A percentile compares a stretch with the other conserved stretches of the same genome.
Evolutionary conservation across 2,113 vertebrate species (phyloP).

Genomic region (Elgaria multicarinata): DNA sequence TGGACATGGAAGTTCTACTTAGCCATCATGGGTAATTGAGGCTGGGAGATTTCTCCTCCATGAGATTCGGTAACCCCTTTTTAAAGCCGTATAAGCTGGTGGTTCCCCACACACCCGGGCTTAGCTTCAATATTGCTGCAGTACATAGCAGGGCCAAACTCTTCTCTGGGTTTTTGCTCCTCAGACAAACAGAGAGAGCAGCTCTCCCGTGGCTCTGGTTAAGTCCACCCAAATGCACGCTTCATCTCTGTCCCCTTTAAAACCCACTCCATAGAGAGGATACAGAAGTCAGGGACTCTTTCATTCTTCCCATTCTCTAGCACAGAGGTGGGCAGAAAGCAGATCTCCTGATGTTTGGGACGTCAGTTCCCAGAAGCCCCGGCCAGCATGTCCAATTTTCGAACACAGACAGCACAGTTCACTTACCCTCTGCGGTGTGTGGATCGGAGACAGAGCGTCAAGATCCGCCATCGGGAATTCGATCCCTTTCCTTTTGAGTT

Average conservation of each 20-base stretch:
- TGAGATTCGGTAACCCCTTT: neutral
- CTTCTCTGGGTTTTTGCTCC: neutral
- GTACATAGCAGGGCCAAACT: neutral
- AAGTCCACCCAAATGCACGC: neutral
- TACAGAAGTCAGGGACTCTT: neutral
- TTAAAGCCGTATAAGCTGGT: too few relatives aligned
- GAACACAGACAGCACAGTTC: constrained; percentile 17
- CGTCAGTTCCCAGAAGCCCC: too few relatives aligned
- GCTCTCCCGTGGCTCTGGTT: neutral
- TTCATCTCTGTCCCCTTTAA: neutral
- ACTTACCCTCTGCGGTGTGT: constrained; percentile 94
- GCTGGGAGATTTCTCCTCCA: neutral
- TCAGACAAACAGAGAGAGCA: neutral
- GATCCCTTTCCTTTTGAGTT: constrained; percentile 96
- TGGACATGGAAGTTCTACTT: neutral
- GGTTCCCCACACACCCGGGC: neutral
- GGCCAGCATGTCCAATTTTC: neutral
- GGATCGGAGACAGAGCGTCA: constrained; percentile 95
- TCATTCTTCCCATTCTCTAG: neutral
- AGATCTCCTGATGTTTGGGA: too few relatives aligned
- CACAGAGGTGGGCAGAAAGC: neutral
- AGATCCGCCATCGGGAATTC: constrained; percentile 95
- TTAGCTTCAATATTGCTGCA: neutral
- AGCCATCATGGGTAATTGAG: neutral
- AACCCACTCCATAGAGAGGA: constrained; percentile 19